Evolutionary conservation across 2,888 invertebrate species (phyloP), one percentile per base, ranked within the genome.

Genomic region (Corbicula japonica): DNA sequence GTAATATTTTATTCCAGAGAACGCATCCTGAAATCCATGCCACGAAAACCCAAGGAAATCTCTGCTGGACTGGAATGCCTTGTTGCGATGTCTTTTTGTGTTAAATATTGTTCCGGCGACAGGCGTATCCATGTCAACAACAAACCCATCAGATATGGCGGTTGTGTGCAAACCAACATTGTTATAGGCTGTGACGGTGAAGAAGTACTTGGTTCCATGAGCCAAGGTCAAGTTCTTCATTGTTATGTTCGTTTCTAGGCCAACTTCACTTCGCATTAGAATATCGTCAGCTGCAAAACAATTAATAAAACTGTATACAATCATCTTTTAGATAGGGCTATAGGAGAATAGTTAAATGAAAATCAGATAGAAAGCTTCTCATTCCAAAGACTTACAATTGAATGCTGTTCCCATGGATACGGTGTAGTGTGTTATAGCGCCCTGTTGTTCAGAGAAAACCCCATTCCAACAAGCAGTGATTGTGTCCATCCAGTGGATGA

Each of bases 381-480:
- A 26, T 5, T 46, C 28, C 18, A 6, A 10, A 10, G 48, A 50
- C 56, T 21, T 74, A 83, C 85, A 73, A 46, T 71, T 65, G 32
- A 52, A 58, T 18, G 71, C 34, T 32, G 83, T 78, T 21, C 85
- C 85, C 18, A 80, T 32, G 0, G 65, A 63, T 32, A 80, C 46
- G 0, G 48, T 65, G 56, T 60, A 80, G 56, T 65, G 34, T 23
- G 46, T 30, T 4, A 80, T 70, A 4, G n/a, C 18, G 5, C 76
- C 65, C 41, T 80, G 76, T 10, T n/a, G 28, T 38, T 80, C 80
- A 8, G n/a, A 30, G 46, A 80, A 80, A n/a, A 88, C 86, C 12
- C 65, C 66, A 0, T 48, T 34, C 88, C 88, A 88, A 50, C 87
- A 86, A 10, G 80, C 83, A 2, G 79, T 73, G 0, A 87, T 75